Base-by-base conservation (phyloP, 2,797 vertebrate genomes). In the Macropus fuliginosus region DNA sequence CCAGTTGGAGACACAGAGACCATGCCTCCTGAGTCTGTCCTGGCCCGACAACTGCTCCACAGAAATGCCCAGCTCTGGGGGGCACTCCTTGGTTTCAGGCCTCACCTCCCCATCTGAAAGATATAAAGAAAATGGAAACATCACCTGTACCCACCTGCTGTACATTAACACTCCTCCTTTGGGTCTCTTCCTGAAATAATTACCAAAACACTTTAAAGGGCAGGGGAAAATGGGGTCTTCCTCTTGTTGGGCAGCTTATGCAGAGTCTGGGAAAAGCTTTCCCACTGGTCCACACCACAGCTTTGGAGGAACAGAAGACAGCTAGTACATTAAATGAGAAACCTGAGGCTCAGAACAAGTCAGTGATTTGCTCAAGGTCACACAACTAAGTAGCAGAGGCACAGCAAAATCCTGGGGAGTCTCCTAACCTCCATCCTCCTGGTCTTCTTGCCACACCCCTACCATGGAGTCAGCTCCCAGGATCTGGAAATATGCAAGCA, bases 91-190 rank as follows among this genome's bases (percentile, higher is more conserved):
- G 62, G 62, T 66, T 66, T n/a, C 62, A 66, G 62, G 62, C 62
- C 62, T 66, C 62, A 66, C 62, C 62, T 81, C 66, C 66, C 66
- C 66, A 81, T 81, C 66, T 81, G 66, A 81, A 81, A 81, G n/a
- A 81, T 46, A 81, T 81, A 81, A 81, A 81, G 66, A 81, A 81
- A 81, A 81, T 18, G 66, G 66, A 81, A 81, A 81, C 66, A 46
- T 81, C n/a, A 81, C 66, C 66, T 81, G 66, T 18, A 81, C 66
- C n/a, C 18, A 81, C 66, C 66, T 81, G 66, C 16, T 6, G 8
- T 24, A 16, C n/a, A 74, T 81, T 1, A 46, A n/a, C 16, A 6
- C 4, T 66, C 62, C 34, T 66, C 34, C 5, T 66, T 66, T 66
- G 34, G n/a, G 34, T 18, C n/a, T 81, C 66, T 40, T 81, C 66